Conservation (phyloP, 1,140 invertebrate species). For the Leptestheria dahalacensis region DNA sequence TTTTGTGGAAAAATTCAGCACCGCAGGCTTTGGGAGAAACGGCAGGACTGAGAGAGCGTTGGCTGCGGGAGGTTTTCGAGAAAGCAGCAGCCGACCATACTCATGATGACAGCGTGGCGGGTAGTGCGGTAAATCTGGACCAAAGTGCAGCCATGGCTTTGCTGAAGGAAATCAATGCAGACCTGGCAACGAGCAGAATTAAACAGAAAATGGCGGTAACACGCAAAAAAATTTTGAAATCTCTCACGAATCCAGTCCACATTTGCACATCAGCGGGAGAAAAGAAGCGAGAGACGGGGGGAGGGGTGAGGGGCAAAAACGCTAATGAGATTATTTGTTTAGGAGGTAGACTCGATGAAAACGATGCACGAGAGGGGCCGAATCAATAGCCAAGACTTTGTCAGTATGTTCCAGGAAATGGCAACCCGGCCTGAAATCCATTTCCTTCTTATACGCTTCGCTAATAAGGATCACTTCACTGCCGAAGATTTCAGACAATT, state of each 20-base stretch:
- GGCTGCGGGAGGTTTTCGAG: slow-evolving; percentile 39
- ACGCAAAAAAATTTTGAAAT: neutral
- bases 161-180: slow-evolving; percentile 36
- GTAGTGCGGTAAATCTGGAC: slow-evolving; percentile 32
- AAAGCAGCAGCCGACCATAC: slow-evolving; percentile 29
- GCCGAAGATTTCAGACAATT: slow-evolving; percentile 43
- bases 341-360: slow-evolving; percentile 37
- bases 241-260: neutral
- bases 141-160: slow-evolving; percentile 36
- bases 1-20: slow-evolving; percentile 20
- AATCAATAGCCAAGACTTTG: slow-evolving; percentile 40
- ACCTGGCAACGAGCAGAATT: slow-evolving; percentile 32
- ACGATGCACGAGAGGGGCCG: slow-evolving; percentile 32
- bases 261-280: too few relatives aligned
- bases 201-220: slow-evolving; percentile 28
- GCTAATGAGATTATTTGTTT: too few relatives aligned
- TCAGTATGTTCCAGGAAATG: slow-evolving; percentile 44
- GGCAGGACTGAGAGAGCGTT: slow-evolving; percentile 35
- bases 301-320: too few relatives aligned
- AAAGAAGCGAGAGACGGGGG: neutral
- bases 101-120: slow-evolving; percentile 10
- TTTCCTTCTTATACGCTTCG: slow-evolving; percentile 45
- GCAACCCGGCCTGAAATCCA: slow-evolving; percentile 47
- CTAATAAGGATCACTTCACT: slow-evolving; percentile 45
- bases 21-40: slow-evolving; percentile 28